Evolutionary conservation across 2,888 invertebrate species (phyloP), one percentile per base, ranked within the genome.

Genomic region (Lepidochrysops patricia): DNA sequence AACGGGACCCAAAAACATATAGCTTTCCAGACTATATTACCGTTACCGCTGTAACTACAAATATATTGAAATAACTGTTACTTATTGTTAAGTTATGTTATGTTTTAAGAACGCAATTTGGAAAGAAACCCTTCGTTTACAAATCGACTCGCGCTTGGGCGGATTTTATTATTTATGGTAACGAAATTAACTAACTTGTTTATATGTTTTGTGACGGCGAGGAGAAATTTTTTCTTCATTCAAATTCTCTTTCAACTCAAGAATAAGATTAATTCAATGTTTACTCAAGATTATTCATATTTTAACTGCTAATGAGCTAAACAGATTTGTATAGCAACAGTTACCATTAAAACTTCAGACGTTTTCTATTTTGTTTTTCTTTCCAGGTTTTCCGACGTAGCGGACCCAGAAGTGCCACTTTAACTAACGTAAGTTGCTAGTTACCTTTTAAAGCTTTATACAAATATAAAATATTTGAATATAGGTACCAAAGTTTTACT

Each of bases 401-500:
- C 54, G 32, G 32, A 29, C 54, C 19, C 29, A 19, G 54, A 5
- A 32, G 54, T 19, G 15, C 29, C 15, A 54, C 54, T 54, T 32
- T 1, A 6, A 19, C 19, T 29, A 32, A 54, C 32, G 54, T 54
- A 54, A 54, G 54, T 49, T 19, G 48, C 52, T 52, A 13, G 29
- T 54, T 32, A 4, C 12, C 7, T 54, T 54, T 19, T 19, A 19
- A 29, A 29, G 12, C 27, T 52, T 52, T 52, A 29, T 54, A 19
- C 54, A 15, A 52, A 52, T 27, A 54, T 3, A 9, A 54, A 54
- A 29, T 32, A 54, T 54, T 15, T 54, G n/a, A n/a, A n/a, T n/a
- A n/a, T n/a, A n/a, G n/a, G n/a, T n/a, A n/a, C n/a, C n/a, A n/a
- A n/a, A n/a, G n/a, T n/a, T n/a, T n/a, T n/a, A n/a, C n/a, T n/a